Evolutionary conservation across 2,888 invertebrate species (phyloP).

Genomic region (Mallateleia sp.): DNA sequence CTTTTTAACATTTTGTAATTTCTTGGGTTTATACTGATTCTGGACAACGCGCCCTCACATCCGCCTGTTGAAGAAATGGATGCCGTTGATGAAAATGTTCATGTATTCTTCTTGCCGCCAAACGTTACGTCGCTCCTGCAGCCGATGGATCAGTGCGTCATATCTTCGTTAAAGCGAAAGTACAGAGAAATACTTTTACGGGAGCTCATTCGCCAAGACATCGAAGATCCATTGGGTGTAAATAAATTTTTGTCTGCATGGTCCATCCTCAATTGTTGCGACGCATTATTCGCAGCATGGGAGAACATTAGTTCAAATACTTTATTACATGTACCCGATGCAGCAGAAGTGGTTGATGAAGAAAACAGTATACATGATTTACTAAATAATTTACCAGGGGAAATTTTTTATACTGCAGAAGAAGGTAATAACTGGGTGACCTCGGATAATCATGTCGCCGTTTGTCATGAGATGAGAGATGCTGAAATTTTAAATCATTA

Average conservation of each 20-base stretch:
- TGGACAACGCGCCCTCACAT: neutral
- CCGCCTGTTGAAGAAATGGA: neutral
- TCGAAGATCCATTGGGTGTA: neutral
- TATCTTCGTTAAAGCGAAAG: neutral
- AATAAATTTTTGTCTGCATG: neutral
- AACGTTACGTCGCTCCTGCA: slow-evolving; percentile 8
- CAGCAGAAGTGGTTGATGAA: too few relatives aligned
- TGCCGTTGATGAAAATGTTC: neutral
- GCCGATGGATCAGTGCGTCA: slow-evolving; percentile 6
- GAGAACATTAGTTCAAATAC: neutral
- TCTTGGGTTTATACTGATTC: too few relatives aligned
- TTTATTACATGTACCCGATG: too few relatives aligned
- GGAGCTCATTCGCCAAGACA: slow-evolving; percentile 3
- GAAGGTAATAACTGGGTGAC: too few relatives aligned
- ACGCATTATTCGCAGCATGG: slow-evolving; percentile 22
- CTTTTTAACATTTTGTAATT: too few relatives aligned
- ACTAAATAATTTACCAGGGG: too few relatives aligned
- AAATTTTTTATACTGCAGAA: too few relatives aligned
- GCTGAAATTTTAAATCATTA: neutral
- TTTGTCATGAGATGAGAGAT: too few relatives aligned
- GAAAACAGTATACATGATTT: too few relatives aligned
- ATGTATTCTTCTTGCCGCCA: slow-evolving; percentile 3
- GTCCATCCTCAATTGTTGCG: neutral
- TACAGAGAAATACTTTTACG: neutral
- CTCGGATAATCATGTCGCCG: too few relatives aligned